Percentiles rank a stretch among this genome's conserved stretches.
phyloP scores from a whole-genome alignment of 2,113 vertebrate genomes.

The Myotis yumanensis region DNA sequence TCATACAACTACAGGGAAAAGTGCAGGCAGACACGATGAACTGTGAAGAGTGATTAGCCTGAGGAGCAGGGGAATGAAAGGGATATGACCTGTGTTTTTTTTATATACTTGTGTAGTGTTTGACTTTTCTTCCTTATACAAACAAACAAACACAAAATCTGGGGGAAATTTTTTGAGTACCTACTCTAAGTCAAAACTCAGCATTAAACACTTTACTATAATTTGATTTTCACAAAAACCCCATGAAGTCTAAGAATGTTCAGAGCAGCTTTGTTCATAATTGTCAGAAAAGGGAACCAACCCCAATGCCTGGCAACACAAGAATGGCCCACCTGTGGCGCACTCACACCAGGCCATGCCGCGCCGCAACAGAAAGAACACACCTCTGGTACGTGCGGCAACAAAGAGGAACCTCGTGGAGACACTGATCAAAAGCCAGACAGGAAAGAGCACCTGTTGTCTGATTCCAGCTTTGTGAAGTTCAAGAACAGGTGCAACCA shows the following conservation, averaged over 20 bases:
- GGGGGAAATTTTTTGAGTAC: background rate
- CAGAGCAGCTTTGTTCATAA: constrained; percentile 33
- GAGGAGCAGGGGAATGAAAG: background rate
- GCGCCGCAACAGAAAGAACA: background rate
- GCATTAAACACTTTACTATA: constrained; percentile 25
- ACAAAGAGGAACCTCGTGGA: background rate
- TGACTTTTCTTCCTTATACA: constrained; percentile 1
- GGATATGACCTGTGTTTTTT: background rate
- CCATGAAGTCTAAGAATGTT: constrained; percentile 23
- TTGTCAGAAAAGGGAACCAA: background rate
- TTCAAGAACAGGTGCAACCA: constrained; percentile 17
- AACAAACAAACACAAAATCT: background rate
- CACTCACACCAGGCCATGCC: background rate
- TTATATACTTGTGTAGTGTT: background rate
- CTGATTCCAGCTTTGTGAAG: background rate
- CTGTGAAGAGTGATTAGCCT: background rate
- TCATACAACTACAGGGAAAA: background rate
- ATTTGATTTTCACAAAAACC: constrained; percentile 48
- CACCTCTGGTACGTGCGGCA: rapidly evolving
- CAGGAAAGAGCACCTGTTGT: background rate
- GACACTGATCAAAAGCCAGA: background rate
- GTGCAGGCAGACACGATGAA: background rate
- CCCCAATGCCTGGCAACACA: background rate
- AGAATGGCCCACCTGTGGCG: background rate
- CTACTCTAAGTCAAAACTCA: constrained; percentile 45